These are phyloP conservation scores for Zootermopsis nevadensis DNA, from an alignment of 2,888 invertebrate species.

Conservation along the genomic window DNA sequence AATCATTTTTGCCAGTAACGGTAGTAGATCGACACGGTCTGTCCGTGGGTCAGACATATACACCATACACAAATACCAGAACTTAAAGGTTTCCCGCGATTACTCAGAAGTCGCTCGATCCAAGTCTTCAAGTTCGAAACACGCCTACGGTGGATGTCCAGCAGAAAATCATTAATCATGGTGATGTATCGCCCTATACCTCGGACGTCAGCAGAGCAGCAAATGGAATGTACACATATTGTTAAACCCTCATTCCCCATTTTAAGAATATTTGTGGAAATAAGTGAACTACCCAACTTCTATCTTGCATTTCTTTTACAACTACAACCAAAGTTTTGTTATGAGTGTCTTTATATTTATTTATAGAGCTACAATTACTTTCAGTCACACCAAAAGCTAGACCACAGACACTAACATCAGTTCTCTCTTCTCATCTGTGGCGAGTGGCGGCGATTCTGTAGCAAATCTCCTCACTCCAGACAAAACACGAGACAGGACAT, in stretches of 20 bases:
- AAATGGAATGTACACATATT: conserved; percentile 54
- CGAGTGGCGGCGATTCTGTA: background rate
- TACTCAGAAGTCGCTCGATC: background rate
- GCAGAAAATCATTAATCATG: conserved; percentile 3
- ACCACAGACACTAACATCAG: conserved; percentile 40
- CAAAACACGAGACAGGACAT: conserved; percentile 27
- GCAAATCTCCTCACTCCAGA: conserved; percentile 11
- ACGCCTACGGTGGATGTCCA: conserved; percentile 12
- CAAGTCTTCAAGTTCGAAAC: background rate
- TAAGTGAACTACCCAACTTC: conserved; percentile 31
- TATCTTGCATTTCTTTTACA: conserved; percentile 42
- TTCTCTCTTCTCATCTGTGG: conserved; percentile 2
- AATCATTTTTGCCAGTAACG: conserved; percentile 5
- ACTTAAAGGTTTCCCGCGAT: background rate
- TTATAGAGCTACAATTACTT: conserved; percentile 38
- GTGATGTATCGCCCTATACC: background rate
- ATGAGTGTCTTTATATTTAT: conserved; percentile 22
- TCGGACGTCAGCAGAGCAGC: conserved; percentile 39
- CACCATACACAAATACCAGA: conserved; percentile 3
- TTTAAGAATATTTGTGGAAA: conserved; percentile 50
- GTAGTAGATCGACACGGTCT: conserved; percentile 12
- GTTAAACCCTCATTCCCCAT: conserved; percentile 44
- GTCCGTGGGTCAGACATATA: conserved; percentile 36
- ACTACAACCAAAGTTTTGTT: conserved; percentile 46
- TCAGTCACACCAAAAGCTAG: conserved; percentile 49